These are phyloP conservation scores for Thumatha senex DNA, from an alignment of 2,888 invertebrate species.

Conservation along the genomic window DNA sequence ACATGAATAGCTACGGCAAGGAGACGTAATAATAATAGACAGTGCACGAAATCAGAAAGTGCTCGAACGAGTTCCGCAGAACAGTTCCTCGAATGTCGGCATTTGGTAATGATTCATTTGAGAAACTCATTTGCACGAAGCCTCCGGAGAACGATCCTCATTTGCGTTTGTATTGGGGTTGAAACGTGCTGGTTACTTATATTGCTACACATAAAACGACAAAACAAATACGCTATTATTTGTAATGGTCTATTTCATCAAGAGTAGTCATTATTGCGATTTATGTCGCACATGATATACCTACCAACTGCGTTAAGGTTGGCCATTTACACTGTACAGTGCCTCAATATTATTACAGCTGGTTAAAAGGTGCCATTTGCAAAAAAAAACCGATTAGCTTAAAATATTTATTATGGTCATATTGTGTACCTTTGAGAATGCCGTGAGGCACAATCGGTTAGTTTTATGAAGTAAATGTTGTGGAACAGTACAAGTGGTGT, in stretches of 20 bases:
- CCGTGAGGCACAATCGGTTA: too few species aligned
- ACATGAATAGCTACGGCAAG: slow-evolving; percentile 19
- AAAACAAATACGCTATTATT: slow-evolving; percentile 40
- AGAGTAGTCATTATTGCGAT: slow-evolving; percentile 2
- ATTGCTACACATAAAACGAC: slow-evolving; percentile 41
- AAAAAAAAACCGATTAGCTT: too few species aligned
- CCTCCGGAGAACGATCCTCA: slow-evolving; percentile 68
- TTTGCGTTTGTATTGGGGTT: slow-evolving; percentile 65
- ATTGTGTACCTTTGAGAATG: too few species aligned
- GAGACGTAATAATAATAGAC: slow-evolving; percentile 41
- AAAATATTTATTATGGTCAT: too few species aligned
- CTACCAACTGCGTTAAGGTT: too few species aligned
- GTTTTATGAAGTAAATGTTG: too few species aligned
- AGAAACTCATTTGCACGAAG: slow-evolving; percentile 72
- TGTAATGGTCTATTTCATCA: slow-evolving; percentile 39
- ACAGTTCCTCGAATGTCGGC: slow-evolving; percentile 68
- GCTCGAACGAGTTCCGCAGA: slow-evolving; percentile 50
- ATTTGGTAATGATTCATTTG: slow-evolving; percentile 76
- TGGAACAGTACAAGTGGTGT: too few species aligned
- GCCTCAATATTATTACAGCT: too few species aligned
- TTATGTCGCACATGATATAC: too few species aligned
- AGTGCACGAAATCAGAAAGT: slow-evolving; percentile 60
- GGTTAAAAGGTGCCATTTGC: too few species aligned
- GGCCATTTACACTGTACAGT: too few species aligned
- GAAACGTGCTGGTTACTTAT: slow-evolving; percentile 41